Evolutionary conservation across 2,113 vertebrate genomes (phyloP).

Genomic region (Toxotes chatareus): DNA sequence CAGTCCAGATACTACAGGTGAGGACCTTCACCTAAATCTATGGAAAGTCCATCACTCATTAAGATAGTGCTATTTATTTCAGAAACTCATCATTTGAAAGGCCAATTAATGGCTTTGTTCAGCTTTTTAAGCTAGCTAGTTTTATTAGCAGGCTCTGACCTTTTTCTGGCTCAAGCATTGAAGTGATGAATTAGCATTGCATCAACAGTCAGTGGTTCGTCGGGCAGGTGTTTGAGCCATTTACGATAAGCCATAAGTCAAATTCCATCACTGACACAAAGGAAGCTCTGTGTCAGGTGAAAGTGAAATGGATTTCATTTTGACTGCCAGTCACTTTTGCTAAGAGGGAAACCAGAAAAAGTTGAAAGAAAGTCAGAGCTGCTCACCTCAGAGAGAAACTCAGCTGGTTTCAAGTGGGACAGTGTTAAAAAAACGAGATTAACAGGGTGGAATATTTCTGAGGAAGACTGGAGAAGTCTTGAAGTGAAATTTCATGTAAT

Average conservation of each 20-base stretch:
- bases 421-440: constrained; percentile 18
- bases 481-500: constrained; percentile 26
- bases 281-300: neutral
- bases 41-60: neutral
- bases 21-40: constrained; percentile 30
- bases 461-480: neutral
- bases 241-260: no score
- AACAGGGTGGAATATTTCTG: constrained; percentile 5
- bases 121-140: no score
- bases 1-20: constrained; percentile 99
- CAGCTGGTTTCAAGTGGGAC: neutral
- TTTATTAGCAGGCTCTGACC: no score
- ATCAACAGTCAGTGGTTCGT: no score
- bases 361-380: neutral
- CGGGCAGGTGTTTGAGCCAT: no score
- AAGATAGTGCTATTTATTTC: neutral
- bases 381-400: neutral
- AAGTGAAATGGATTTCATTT: neutral
- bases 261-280: neutral
- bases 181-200: no score
- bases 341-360: neutral
- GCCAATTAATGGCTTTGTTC: no score
- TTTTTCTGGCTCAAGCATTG: no score
- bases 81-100: neutral
- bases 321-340: neutral